A percentile compares a stretch with the other conserved stretches of the same genome.
These are phyloP conservation scores for Calliopsis andreniformis DNA, from an alignment of 1,140 invertebrate genomes.

Conservation along the genomic window DNA sequence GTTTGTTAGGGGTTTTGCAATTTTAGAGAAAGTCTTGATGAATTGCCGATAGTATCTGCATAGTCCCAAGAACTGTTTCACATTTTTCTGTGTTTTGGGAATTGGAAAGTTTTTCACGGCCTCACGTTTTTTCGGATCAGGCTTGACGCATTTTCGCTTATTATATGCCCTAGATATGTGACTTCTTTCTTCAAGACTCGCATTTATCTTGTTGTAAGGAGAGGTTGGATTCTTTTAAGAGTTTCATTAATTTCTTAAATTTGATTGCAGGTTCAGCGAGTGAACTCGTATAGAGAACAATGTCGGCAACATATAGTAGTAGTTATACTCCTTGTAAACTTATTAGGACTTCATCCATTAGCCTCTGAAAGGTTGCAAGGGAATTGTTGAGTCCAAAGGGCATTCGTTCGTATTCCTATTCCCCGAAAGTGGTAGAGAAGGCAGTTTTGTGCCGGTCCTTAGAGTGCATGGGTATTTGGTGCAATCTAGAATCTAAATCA, in stretches of 20 bases:
- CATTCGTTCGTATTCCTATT: background rate
- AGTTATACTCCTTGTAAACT: background rate
- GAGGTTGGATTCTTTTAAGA: background rate
- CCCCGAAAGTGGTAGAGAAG: background rate
- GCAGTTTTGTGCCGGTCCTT: background rate
- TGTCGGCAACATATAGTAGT: slow-evolving; percentile 4
- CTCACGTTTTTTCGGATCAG: background rate
- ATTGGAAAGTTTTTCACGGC: background rate
- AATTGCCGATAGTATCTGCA: no score
- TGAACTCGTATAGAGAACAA: background rate
- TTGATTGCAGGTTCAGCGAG: background rate
- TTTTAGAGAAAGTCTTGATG: no score
- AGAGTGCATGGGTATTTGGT: no score
- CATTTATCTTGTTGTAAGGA: background rate
- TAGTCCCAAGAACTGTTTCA: no score
- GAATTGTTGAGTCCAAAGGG: no score
- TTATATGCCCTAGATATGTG: background rate
- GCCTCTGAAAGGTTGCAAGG: background rate
- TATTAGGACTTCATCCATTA: background rate
- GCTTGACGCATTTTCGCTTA: background rate
- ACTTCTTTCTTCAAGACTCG: background rate
- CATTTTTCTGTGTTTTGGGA: background rate
- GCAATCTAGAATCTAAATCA: background rate
- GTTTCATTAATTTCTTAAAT: background rate
- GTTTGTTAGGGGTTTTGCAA: background rate